These are phyloP conservation scores for Platycnemis pennipes DNA, from an alignment of 2,888 invertebrate species.

Conservation along the genomic window DNA sequence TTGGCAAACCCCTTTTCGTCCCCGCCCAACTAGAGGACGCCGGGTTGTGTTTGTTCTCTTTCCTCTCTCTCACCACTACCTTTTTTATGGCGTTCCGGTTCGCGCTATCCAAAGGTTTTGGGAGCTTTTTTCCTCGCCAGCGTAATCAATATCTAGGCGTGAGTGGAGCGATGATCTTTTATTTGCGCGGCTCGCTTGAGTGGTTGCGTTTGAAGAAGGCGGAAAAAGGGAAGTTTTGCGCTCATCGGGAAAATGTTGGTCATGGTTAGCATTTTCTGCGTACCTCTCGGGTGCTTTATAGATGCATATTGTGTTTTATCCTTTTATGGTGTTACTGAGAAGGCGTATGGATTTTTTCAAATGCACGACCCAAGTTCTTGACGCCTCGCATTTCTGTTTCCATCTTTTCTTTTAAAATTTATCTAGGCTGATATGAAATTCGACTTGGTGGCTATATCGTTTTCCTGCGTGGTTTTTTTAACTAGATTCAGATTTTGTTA, in stretches of 20 bases:
- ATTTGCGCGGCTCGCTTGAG: neutral
- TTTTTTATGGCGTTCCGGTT: conserved; percentile 29
- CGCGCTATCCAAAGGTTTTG: neutral
- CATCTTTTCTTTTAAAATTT: neutral
- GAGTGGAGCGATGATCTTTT: neutral
- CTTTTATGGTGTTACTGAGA: neutral
- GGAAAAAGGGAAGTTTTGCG: neutral
- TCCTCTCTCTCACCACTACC: neutral
- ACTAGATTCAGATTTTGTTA: too few relatives aligned
- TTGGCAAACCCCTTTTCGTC: neutral
- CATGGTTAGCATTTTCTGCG: neutral
- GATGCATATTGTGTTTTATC: neutral
- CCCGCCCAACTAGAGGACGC: neutral
- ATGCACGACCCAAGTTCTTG: neutral
- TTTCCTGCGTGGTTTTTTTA: neutral
- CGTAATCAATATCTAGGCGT: conserved; percentile 31
- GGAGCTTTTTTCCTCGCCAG: neutral
- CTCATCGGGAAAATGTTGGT: neutral
- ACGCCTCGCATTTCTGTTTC: neutral
- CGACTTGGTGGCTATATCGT: neutral
- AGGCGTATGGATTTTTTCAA: neutral
- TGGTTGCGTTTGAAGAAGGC: neutral
- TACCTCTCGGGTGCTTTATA: neutral
- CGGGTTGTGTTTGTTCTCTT: neutral
- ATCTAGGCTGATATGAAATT: neutral